Conservation (phyloP, 2,888 invertebrate species). For the Fragum fragum region DNA sequence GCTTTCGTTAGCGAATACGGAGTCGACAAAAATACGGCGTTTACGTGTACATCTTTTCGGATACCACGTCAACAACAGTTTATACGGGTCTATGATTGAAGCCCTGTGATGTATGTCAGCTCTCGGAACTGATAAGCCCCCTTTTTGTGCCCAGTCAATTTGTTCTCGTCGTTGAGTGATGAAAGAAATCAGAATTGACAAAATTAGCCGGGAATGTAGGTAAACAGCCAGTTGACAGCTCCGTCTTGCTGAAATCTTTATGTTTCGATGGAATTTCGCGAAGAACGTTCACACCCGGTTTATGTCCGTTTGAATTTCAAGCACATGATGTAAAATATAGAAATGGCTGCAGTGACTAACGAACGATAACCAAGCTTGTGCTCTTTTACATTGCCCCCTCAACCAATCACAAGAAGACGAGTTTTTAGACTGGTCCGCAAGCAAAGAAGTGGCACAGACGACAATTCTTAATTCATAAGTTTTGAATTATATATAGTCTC, state of each 20-base stretch:
- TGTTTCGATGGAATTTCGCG: not conserved
- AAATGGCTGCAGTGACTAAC: too few species aligned
- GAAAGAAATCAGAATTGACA: constrained; percentile 21
- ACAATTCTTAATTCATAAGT: too few species aligned
- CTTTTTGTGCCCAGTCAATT: constrained; percentile 60
- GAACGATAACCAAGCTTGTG: too few species aligned
- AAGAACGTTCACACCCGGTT: too few species aligned
- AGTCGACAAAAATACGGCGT: not conserved
- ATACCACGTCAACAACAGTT: not conserved
- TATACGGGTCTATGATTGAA: constrained; percentile 10
- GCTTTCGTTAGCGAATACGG: too few species aligned
- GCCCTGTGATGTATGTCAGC: constrained; percentile 23
- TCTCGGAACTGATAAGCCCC: constrained; percentile 14
- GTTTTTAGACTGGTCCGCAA: too few species aligned
- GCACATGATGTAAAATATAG: too few species aligned
- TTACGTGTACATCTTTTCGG: not conserved
- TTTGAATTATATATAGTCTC: too few species aligned
- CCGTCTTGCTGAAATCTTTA: constrained; percentile 6
- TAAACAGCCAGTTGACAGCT: constrained; percentile 13
- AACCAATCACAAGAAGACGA: too few species aligned
- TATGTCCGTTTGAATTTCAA: too few species aligned
- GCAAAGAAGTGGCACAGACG: too few species aligned
- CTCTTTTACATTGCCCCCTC: too few species aligned
- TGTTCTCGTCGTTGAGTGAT: constrained; percentile 60
- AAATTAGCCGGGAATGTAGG: constrained; percentile 28